Percentiles rank a stretch among this genome's conserved stretches.
Evolutionary conservation across 2,797 vertebrate genomes (phyloP).

Genomic region (Urosaurus nigricauda): DNA sequence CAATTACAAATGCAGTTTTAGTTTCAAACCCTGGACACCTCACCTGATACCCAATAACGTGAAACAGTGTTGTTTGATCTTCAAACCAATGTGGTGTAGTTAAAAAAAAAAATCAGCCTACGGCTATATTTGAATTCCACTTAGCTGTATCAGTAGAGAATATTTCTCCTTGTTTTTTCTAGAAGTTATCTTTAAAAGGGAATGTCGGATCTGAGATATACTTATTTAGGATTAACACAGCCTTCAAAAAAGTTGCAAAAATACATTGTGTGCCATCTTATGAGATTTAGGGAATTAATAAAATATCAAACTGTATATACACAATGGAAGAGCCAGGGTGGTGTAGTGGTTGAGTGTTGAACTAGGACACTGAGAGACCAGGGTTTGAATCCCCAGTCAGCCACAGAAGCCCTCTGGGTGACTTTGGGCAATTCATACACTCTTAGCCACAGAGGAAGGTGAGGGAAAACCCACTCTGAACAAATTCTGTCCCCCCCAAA

Average conservation of each 20-base stretch:
- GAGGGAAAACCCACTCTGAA: no score
- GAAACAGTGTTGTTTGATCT: slow-evolving; percentile 72
- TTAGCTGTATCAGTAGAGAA: slow-evolving; percentile 61
- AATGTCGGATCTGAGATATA: slow-evolving; percentile 55
- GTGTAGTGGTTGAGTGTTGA: no score
- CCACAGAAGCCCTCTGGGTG: no score
- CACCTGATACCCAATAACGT: slow-evolving; percentile 65
- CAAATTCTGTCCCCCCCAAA: no score
- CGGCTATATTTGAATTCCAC: slow-evolving; percentile 66
- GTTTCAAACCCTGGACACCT: slow-evolving; percentile 74
- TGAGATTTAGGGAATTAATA: slow-evolving; percentile 45
- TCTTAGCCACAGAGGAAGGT: no score
- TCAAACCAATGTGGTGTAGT: slow-evolving; percentile 53
- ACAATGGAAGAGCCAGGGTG: neutral
- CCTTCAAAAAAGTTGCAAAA: slow-evolving; percentile 38
- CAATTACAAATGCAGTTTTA: slow-evolving; percentile 78
- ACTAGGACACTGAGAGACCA: no score
- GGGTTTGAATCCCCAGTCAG: no score
- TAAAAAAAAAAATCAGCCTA: slow-evolving; percentile 24
- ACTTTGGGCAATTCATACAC: no score
- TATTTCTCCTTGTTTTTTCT: slow-evolving; percentile 54
- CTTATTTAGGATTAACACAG: slow-evolving; percentile 64
- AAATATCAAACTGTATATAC: slow-evolving; percentile 35
- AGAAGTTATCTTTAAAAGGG: slow-evolving; percentile 45
- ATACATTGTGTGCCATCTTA: slow-evolving; percentile 22